Percentiles rank a stretch among this genome's conserved stretches.
Evolutionary conservation across 2,113 vertebrate genomes (phyloP).

Genomic region (Cariama cristata): DNA sequence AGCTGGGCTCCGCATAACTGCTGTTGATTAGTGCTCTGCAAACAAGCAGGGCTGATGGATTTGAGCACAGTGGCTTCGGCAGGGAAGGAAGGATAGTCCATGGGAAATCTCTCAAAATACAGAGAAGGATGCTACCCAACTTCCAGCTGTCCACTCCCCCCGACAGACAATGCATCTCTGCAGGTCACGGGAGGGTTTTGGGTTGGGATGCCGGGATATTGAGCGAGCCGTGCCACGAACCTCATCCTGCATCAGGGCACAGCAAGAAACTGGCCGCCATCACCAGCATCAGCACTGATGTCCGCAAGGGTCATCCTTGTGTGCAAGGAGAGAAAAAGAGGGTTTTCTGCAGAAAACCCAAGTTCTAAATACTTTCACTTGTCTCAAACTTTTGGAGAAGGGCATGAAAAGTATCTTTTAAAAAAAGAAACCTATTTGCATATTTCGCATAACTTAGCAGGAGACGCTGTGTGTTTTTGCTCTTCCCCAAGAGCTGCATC

Average conservation of each 20-base stretch:
- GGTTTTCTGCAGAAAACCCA: neutral
- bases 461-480: neutral
- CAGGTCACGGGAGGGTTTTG: rapidly evolving
- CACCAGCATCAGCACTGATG: rapidly evolving
- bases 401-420: neutral
- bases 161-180: rapidly evolving
- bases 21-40: neutral
- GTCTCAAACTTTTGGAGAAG: neutral
- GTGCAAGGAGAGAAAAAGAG: neutral
- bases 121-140: rapidly evolving
- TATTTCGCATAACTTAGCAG: neutral
- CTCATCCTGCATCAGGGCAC: rapidly evolving
- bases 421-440: conserved; percentile 4
- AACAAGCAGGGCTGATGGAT: neutral
- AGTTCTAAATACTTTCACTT: neutral
- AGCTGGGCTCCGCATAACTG: neutral
- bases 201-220: neutral
- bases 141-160: neutral
- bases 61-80: neutral
- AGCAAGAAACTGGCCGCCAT: rapidly evolving
- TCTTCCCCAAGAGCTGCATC: neutral
- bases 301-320: rapidly evolving
- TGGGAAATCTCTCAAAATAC: neutral
- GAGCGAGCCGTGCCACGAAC: rapidly evolving
- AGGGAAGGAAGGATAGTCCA: neutral